phyloP scores from a whole-genome alignment of 2,113 vertebrate species.

The Rallus limicola region DNA sequence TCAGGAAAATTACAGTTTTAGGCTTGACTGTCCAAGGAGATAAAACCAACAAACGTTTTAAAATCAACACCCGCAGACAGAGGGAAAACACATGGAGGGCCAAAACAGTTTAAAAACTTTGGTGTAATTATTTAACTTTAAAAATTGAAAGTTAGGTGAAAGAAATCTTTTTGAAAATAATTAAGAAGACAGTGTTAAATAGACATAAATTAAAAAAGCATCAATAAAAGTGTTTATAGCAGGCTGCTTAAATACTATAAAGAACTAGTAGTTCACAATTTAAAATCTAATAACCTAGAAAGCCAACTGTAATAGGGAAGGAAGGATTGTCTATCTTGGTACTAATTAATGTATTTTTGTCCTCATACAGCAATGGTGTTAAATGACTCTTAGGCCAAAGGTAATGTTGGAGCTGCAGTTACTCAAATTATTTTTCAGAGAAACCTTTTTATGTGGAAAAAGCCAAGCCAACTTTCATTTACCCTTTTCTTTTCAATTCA shows the following conservation, averaged over 20 bases:
- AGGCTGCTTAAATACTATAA: background rate
- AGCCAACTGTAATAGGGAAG: background rate
- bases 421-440: background rate
- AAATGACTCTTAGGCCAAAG: background rate
- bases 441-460: background rate
- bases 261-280: background rate
- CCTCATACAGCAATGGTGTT: background rate
- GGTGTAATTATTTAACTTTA: background rate
- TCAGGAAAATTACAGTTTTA: background rate
- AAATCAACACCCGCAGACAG: background rate
- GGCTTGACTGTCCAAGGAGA: background rate
- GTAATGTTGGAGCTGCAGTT: background rate
- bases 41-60: background rate
- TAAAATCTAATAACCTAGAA: background rate
- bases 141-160: background rate
- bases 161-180: background rate
- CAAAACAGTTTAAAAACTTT: background rate
- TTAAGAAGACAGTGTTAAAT: background rate
- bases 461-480: background rate
- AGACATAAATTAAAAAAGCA: background rate
- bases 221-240: background rate
- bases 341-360: background rate
- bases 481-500: background rate
- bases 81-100: rapidly evolving
- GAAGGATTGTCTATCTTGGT: background rate